Base-by-base conservation (phyloP, 2,797 vertebrate genomes). In the Sebastes itinus region DNA sequence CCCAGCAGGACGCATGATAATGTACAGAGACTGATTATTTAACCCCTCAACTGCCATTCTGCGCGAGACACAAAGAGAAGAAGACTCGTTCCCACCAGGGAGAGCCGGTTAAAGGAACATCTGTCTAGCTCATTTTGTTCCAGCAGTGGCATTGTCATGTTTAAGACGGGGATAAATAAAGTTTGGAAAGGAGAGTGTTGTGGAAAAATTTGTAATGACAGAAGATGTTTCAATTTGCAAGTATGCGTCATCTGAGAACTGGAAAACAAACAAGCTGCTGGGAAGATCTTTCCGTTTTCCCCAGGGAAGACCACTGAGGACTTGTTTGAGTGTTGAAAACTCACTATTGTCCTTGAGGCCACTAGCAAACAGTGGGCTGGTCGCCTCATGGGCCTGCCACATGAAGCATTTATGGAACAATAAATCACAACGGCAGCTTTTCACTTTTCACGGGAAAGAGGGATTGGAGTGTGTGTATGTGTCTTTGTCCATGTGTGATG, bases 331-430 rank as follows among this genome's bases (percentile, higher is more conserved):
- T 84, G 84, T 85, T 30, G 67, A 91, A 87, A 93, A 81, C 77
- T 93, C 87, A 52, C 87, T 78, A 92, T 95, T 95, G 93, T 93
- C 87, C 71, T 71, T 67, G 87, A 78, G 93, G 93, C 90, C 92
- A 88, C 87, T 71, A 75, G 92, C 93, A 95, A 95, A 95, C 87
- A 95, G 86, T 77, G 78, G 88, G 85, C 68, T 70, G 84, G 88
- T 90, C 87, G 35, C 82, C 88, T 92, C 84, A 81, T 85, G 77
- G 88, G 71, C 72, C 85, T 82, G 83, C 87, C 86, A 84, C 91
- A 93, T 91, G 88, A 87, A 88, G 88, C 90, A 90, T 96, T 96
- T 94, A 94, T 94, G 86, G 92, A 93, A 94, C 93, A 95, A 94
- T 95, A 92, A 95, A 96, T 94, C 94, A 92, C 86, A 88, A 88